Percentiles rank a stretch among this genome's conserved stretches.
Conservation (phyloP, 2,888 invertebrate genomes). For the Azorinus chamasolen region DNA sequence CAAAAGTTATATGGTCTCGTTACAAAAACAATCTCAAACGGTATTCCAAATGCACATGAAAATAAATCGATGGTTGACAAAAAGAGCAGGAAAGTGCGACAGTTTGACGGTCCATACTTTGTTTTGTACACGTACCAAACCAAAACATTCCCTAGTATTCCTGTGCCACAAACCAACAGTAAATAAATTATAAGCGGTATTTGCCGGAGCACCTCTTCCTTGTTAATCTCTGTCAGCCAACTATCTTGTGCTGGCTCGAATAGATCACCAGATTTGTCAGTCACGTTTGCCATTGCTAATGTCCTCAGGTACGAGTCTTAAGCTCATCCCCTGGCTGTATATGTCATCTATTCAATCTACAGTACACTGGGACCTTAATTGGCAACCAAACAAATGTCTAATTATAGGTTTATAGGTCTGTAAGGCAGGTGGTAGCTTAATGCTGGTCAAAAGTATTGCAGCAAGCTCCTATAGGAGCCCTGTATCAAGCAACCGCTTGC, state of each 20-base stretch:
- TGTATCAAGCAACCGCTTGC: too few relatives aligned
- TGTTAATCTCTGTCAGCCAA: constrained; percentile 43
- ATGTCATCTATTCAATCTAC: too few relatives aligned
- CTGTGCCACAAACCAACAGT: constrained; percentile 33
- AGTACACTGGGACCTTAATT: too few relatives aligned
- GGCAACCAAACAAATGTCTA: too few relatives aligned
- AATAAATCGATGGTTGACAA: constrained; percentile 61
- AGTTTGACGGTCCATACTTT: constrained; percentile 62
- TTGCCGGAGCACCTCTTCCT: constrained; percentile 56
- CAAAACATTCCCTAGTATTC: constrained; percentile 55
- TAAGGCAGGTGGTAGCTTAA: too few relatives aligned
- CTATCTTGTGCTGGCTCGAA: too few relatives aligned
- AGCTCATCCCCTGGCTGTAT: too few relatives aligned
- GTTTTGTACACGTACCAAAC: constrained; percentile 65
- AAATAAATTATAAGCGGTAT: constrained; percentile 62
- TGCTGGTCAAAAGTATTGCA: too few relatives aligned
- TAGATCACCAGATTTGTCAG: neutral
- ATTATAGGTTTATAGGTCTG: too few relatives aligned
- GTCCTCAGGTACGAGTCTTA: too few relatives aligned
- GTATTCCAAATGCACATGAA: constrained; percentile 55
- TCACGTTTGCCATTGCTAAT: constrained; percentile 6
- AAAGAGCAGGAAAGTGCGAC: constrained; percentile 59
- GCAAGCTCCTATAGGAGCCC: too few relatives aligned
- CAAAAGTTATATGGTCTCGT: constrained; percentile 59
- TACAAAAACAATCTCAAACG: constrained; percentile 57